Evolutionary conservation across 2,113 vertebrate species (phyloP), one percentile per base, ranked within the genome.

Genomic region (Azemiops feae): DNA sequence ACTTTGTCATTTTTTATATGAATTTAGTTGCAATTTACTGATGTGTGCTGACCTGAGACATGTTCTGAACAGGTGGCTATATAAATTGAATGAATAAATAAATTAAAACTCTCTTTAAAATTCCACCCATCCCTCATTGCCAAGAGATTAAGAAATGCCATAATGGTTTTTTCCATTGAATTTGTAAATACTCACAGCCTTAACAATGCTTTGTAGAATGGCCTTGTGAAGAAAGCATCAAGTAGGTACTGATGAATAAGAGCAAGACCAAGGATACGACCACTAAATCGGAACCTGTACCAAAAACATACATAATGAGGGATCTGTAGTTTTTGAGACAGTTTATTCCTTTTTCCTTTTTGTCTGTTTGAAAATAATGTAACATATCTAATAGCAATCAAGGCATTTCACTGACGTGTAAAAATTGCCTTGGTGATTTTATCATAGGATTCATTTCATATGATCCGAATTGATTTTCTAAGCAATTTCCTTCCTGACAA

Each of bases 211-310:
- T 99, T 99, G 96, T 99, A 99, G 98, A 99, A 99, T 0, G 99
- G 99, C 91, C 99, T 97, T 9, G 99, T 99, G 97, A 99, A 99
- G 98, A 99, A 99, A 91, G 99, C 99, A 27, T 99, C 99, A 14
- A 99, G 97, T 89, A 99, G 98, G 96, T 99, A 99, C 97, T 99
- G 99, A 96, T 99, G 99, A 93, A 99, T 99, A 94, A 99, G 97
- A 94, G 99, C 99, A 96, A 99, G 98, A 89, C 99, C 99, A 92
- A 99, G 98, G 95, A 99, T 99, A 57, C 99, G 99, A 47, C 99
- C 99, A 0, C 99, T 99, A 97, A 99, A 99, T 87, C 99, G 98
- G 96, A 99, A 99, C 99, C 99, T 99, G 94, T 3, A 90, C 91
- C 43, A 95, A 34, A 94, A 93, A 96, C 93, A 97, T 2, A 91